Conservation (phyloP, 2,797 vertebrate species). For the Peromyscus attwateri region DNA sequence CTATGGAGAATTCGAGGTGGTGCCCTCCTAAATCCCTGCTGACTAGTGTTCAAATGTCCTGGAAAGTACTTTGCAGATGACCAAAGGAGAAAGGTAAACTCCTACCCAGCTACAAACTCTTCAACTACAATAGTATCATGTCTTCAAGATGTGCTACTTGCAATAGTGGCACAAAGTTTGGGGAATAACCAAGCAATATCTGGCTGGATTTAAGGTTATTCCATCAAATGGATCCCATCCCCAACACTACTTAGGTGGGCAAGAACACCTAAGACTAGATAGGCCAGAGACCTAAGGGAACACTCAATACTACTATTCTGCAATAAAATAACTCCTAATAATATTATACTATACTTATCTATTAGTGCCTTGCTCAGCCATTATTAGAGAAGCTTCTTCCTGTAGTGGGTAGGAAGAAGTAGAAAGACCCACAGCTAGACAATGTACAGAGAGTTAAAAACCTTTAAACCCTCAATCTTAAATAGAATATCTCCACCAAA, state of each 20-base stretch:
- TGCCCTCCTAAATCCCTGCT: background rate
- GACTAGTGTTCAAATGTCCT: background rate
- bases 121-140: background rate
- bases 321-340: background rate
- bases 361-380: background rate
- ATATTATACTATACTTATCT: background rate
- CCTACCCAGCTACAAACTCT: background rate
- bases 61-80: background rate
- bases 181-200: background rate
- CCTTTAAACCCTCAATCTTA: background rate
- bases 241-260: background rate
- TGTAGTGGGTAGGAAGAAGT: background rate
- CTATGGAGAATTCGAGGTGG: background rate
- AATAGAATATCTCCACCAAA: background rate
- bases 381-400: background rate
- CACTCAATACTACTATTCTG: too few species aligned
- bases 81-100: background rate
- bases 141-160: background rate
- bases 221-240: background rate
- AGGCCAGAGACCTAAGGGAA: background rate
- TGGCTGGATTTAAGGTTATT: background rate
- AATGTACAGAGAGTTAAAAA: background rate
- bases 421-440: background rate
- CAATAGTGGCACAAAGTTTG: background rate
- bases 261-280: background rate